Conservation (phyloP, 2,113 vertebrate species). For the Rhegmatorhina hoffmannsi region DNA sequence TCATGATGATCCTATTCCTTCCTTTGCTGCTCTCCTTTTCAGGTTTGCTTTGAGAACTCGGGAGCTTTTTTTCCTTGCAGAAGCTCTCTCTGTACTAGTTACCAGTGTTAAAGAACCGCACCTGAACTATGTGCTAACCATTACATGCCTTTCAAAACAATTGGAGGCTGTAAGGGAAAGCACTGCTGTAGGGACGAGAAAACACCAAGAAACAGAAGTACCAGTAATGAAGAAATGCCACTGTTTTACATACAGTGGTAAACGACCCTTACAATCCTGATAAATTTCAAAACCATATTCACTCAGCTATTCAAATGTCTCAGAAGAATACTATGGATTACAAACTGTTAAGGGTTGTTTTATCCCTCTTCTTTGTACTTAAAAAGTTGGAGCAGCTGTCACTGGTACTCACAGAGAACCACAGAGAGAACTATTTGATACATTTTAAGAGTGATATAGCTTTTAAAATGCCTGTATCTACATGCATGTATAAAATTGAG, state of each 20-base stretch:
- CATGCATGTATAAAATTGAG: not conserved
- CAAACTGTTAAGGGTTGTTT: not conserved
- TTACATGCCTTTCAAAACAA: not conserved
- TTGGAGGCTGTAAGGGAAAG: not conserved
- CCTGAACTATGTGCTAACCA: not conserved
- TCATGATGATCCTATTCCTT: not conserved
- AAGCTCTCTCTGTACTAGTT: not conserved
- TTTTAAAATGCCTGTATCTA: not conserved
- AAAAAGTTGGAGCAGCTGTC: not conserved
- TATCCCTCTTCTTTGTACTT: not conserved
- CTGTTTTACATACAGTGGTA: not conserved
- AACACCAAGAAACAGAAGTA: not conserved
- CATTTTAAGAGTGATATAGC: not conserved
- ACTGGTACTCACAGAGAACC: conserved; percentile 3
- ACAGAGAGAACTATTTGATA: not conserved
- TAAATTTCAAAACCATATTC: not conserved
- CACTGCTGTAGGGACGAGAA: not conserved
- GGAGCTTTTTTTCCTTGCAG: not conserved
- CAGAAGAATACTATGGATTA: not conserved
- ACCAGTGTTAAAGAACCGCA: not conserved
- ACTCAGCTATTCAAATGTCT: not conserved
- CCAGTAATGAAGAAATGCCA: not conserved
- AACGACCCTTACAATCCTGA: not conserved
- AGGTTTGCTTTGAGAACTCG: not conserved
- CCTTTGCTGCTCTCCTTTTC: not conserved